phyloP scores from a whole-genome alignment of 2,797 vertebrate genomes.

The Myotis findleyi region DNA sequence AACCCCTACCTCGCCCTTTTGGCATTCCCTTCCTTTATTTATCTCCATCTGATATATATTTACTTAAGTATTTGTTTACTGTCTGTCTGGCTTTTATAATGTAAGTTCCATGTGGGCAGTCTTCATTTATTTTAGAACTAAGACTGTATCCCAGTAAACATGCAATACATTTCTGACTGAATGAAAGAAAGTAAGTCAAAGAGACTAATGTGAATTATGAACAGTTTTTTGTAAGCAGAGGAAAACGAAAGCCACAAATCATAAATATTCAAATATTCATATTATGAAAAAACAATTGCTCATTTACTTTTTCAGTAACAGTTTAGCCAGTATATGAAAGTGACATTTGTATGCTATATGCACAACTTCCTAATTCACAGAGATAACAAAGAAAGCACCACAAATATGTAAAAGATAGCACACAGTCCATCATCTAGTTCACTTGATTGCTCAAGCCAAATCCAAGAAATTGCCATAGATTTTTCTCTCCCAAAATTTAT shows the following conservation, averaged over 20 bases:
- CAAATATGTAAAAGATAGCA: neutral
- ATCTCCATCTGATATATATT: neutral
- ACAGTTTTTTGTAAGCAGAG: constrained; percentile 1
- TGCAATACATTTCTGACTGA: constrained; percentile 9
- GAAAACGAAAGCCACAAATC: neutral
- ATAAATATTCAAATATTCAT: neutral
- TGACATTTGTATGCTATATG: neutral
- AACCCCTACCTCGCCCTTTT: neutral
- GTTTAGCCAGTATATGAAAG: neutral
- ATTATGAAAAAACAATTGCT: neutral
- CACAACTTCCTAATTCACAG: neutral
- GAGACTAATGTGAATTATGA: neutral
- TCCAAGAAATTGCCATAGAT: neutral
- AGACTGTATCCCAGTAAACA: neutral
- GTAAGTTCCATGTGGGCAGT: neutral
- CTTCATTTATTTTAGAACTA: neutral
- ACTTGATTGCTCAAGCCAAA: neutral
- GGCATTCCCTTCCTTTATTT: neutral
- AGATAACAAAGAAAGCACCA: neutral
- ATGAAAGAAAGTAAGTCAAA: neutral
- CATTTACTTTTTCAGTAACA: constrained; percentile 4
- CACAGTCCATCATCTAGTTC: neutral
- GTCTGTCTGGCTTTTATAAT: neutral
- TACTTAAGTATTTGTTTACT: neutral
- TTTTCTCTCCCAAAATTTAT: neutral